Conservation (phyloP, 2,888 invertebrate species). For the Erebia epiphron region DNA sequence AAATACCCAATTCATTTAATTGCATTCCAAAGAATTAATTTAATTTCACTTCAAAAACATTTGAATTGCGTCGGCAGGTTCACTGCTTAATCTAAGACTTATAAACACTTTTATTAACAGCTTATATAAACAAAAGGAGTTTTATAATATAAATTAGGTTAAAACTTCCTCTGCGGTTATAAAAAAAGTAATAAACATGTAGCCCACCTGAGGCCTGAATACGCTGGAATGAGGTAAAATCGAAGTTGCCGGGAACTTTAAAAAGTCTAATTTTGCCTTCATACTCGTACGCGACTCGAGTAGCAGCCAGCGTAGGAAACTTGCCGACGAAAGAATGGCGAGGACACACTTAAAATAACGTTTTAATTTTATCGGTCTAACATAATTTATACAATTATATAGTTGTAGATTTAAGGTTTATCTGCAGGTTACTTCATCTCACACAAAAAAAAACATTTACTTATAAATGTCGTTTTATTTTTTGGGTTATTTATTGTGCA, state of each 20-base stretch:
- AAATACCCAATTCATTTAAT: no score
- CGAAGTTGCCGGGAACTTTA: constrained; percentile 74
- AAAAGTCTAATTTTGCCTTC: constrained; percentile 80
- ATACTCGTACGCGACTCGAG: constrained; percentile 78
- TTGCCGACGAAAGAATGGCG: constrained; percentile 39
- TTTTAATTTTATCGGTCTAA: neutral
- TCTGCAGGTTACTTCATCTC: no score
- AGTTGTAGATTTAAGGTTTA: no score
- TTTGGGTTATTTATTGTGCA: no score
- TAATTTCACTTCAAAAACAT: no score
- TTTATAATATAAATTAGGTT: constrained; percentile 32
- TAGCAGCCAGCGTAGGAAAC: constrained; percentile 54
- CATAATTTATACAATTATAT: no score
- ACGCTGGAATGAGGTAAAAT: constrained; percentile 72
- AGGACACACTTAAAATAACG: constrained; percentile 43
- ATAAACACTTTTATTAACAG: neutral
- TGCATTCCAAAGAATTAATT: no score
- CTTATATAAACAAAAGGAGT: neutral
- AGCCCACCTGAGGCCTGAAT: constrained; percentile 61
- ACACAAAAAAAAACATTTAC: no score
- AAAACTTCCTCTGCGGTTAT: constrained; percentile 41
- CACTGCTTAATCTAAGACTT: neutral
- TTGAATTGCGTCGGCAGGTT: no score
- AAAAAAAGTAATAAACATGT: constrained; percentile 60
- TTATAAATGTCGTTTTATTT: no score